phyloP scores from a whole-genome alignment of 2,113 vertebrate genomes.

The Aramus guarauna region DNA sequence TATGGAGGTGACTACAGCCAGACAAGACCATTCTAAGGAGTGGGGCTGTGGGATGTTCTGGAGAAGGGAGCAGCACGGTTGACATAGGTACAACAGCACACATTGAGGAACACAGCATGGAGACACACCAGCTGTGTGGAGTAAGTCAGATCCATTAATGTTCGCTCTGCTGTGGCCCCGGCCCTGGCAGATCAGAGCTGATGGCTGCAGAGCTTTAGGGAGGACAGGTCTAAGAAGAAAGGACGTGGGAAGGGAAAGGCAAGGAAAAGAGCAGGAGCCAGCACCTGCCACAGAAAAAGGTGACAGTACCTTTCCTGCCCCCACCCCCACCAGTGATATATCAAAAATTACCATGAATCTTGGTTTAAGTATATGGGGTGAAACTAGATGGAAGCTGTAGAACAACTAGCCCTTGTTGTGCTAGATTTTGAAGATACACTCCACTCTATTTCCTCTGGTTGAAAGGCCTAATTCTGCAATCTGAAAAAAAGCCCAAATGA shows the following conservation, averaged over 20 bases:
- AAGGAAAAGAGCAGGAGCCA: background rate
- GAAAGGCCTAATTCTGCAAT: background rate
- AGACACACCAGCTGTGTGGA: background rate
- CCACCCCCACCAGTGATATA: background rate
- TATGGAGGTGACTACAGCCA: background rate
- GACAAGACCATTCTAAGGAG: background rate
- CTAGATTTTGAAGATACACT: background rate
- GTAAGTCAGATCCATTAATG: too few species aligned
- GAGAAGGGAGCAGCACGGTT: background rate
- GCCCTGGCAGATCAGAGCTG: background rate
- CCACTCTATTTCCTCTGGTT: background rate
- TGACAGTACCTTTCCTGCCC: background rate
- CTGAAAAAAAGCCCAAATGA: background rate
- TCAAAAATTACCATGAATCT: background rate
- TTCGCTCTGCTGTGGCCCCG: rapidly evolving
- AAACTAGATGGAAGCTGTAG: background rate
- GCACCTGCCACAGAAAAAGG: background rate
- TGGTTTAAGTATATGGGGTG: background rate
- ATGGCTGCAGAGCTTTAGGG: background rate
- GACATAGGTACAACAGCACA: background rate
- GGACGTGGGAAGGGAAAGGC: background rate
- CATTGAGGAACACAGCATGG: rapidly evolving
- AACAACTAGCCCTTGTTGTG: background rate
- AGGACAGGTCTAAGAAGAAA: background rate
- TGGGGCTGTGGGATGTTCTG: too few species aligned